Base-by-base conservation (phyloP, 2,113 vertebrate species). In the Calidris pygmaea region DNA sequence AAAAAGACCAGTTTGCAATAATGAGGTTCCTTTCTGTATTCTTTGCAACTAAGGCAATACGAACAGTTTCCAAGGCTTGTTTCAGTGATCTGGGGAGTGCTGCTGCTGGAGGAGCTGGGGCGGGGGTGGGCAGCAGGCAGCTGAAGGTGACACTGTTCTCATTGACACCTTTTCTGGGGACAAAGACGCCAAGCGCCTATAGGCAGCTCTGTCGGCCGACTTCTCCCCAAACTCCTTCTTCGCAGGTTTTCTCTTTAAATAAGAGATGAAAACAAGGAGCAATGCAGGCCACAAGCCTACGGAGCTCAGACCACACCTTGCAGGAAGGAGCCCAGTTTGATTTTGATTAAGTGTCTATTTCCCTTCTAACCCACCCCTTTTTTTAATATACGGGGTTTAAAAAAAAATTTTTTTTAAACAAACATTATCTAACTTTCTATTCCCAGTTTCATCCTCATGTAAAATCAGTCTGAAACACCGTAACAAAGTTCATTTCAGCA, bases 151-250 rank as follows among this genome's bases (percentile, higher is more conserved):
- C 11, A 5, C 56, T 43, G 37, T 22, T 48, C 30, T 52, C 37
- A 14, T 20, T 72, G 26, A 9, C 5, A 15, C 6, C 3, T 19
- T 34, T 65, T 66, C 23, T 34, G 32, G 34, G 19, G 59, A 45
- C 59, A 66, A 66, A 50, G 7, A 6, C 37, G 47, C 7, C 29
- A 30, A 30, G 66, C 9, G 14, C 22, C 2, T 1, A 21, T 0
- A 50, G 27, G 32, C 4, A 50, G 58, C 26, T 41, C 65, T 22
- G 9, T 8, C 50, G n/a, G 37, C 6, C 59, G 45, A 53, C 16
- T 77, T 53, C 12, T 53, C 32, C 34, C 52, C 15, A n/a, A 18
- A 52, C 10, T 39, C 34, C 75, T n/a, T 55, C 53, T 53, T 60
- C 6, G 0, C 19, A 58, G 63, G 19, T 41, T 50, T 24, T 32